These are phyloP conservation scores for Macropodus opercularis DNA, from an alignment of 2,797 vertebrate genomes.

Conservation along the genomic window DNA sequence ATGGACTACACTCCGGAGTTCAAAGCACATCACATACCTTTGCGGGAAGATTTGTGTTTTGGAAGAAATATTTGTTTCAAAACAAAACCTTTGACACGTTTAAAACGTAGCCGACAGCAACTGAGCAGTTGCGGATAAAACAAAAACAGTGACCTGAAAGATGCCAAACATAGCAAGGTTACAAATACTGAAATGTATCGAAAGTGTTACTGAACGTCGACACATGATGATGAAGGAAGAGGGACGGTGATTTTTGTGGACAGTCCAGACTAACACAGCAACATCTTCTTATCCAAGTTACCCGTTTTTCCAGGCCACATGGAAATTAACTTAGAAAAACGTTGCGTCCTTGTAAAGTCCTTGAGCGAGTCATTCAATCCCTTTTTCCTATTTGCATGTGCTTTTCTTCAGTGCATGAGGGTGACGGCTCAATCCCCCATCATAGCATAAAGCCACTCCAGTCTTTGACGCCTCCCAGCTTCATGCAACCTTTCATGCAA, in stretches of 20 bases:
- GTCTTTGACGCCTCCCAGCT: constrained; percentile 13
- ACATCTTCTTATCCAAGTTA: no score
- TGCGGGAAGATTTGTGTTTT: constrained; percentile 12
- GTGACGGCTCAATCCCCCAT: constrained; percentile 17
- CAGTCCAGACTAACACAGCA: no score
- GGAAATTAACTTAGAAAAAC: background rate
- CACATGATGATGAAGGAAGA: no score
- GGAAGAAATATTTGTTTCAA: constrained; percentile 9
- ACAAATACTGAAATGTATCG: no score
- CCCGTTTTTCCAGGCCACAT: background rate
- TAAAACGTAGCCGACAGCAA: background rate
- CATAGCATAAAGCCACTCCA: constrained; percentile 12
- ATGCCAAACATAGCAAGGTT: no score
- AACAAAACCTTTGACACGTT: background rate
- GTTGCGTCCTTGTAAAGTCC: constrained; percentile 29
- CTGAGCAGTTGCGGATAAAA: no score
- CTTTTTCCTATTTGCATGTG: constrained; percentile 2
- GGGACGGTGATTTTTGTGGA: no score
- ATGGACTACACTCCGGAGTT: constrained; percentile 5
- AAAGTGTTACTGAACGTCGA: no score
- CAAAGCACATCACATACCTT: background rate
- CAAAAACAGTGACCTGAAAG: background rate
- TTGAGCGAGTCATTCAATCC: constrained; percentile 27
- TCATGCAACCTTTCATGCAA: constrained; percentile 23
- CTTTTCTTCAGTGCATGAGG: constrained; percentile 14